Conservation (phyloP, 2,888 invertebrate species). For the Agrypnus murinus region DNA sequence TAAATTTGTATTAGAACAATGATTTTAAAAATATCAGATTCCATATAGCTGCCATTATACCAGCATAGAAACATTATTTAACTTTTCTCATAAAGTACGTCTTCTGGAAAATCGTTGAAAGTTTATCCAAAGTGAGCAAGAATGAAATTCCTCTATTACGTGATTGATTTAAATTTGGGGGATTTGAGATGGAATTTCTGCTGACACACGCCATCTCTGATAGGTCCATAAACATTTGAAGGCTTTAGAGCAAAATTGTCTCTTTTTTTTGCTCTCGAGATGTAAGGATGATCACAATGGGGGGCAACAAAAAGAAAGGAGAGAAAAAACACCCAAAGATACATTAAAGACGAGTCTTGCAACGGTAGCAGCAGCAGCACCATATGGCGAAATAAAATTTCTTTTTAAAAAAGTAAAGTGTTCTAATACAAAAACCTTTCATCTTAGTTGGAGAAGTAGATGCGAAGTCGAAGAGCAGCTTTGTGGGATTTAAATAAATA, state of each 20-base stretch:
- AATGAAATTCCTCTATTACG: conserved; percentile 45
- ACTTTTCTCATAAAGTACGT: conserved; percentile 24
- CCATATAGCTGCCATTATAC: background rate
- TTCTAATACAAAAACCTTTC: conserved; percentile 62
- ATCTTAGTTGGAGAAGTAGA: conserved; percentile 59
- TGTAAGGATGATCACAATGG: no score
- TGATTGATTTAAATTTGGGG: conserved; percentile 50
- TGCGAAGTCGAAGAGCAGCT: conserved; percentile 62
- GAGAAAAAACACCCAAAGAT: no score
- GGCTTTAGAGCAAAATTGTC: conserved; percentile 38
- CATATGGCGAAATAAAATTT: background rate
- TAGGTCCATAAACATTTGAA: conserved; percentile 49
- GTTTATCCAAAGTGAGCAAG: conserved; percentile 32
- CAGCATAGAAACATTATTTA: conserved; percentile 8
- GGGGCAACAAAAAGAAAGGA: no score
- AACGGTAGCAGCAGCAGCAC: no score
- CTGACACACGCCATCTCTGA: conserved; percentile 44
- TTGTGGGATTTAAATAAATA: conserved; percentile 64
- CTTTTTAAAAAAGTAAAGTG: no score
- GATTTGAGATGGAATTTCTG: conserved; percentile 43
- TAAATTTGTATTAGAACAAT: no score
- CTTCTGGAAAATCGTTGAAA: conserved; percentile 21
- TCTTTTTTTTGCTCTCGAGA: conserved; percentile 2
- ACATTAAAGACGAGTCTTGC: no score
- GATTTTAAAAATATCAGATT: no score